Evolutionary conservation across 1,140 invertebrate genomes (phyloP), one percentile per base, ranked within the genome.

Genomic region (Lamellibrachia luymesi): DNA sequence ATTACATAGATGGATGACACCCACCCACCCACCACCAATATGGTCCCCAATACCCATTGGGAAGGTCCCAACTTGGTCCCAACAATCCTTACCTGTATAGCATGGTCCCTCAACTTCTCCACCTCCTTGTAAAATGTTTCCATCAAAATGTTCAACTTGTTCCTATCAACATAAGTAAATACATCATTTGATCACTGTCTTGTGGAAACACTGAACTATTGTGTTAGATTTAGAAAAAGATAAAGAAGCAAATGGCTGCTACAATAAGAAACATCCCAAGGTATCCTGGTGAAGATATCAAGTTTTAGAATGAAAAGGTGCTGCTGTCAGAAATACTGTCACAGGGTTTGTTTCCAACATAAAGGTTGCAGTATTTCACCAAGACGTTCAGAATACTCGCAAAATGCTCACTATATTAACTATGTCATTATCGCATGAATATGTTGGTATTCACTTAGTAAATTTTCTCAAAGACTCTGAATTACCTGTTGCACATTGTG

Each of bases 81-180:
- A 80, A 80, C 25, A 22, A 22, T 80, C 13, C 64, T 17, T 80
- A 95, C 95, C 94, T 95, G 94, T 25, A 95, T 93, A 22, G 95
- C 95, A 93, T 95, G 94, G 89, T 95, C 95, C 91, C 94, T 94
- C 17, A 96, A 92, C 94, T 95, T 95, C 92, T 96, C 95, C 38
- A 96, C 94, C 94, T 96, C 96, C 93, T 94, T 95, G 94, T 96
- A 95, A 92, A 96, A 96, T 52, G 95, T 96, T 64, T 97, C 96
- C 93, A 97, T 94, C 17, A 96, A 93, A 93, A 96, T 96, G 93
- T 96, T 96, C 38, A 97, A 93, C 25, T 94, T 94, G 27, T 96
- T 95, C 92, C 96, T 96, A 94, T 22, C 94, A 90, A 64, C 17
- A 89, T 13, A 50, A 89, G 89, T 64, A 90, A 13, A 49, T 90